Evolutionary conservation across 2,888 invertebrate species (phyloP), one percentile per base, ranked within the genome.

Genomic region (Agrochola circellaris): DNA sequence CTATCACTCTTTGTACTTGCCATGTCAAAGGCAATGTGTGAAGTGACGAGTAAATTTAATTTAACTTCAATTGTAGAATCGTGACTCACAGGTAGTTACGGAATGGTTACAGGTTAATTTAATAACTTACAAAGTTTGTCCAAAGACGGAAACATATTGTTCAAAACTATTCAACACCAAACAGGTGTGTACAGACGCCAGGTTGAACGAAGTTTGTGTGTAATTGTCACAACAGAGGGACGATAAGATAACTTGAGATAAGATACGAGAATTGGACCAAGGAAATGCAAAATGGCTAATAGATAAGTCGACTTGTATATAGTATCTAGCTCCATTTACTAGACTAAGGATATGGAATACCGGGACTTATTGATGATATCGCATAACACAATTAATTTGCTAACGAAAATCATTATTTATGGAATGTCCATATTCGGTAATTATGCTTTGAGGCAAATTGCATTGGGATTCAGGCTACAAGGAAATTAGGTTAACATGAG

Each of bases 211-310:
- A 73, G 67, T 81, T 72, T 72, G 72, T 67, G 73, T 75, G 73
- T 77, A 73, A 80, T 80, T 80, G 73, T 65, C 68, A 79, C 75
- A 81, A 83, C 76, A 83, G 61, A 75, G 67, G 9, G 13, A 51
- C 45, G 89, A 87, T 88, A 75, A 84, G 86, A 89, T 89, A 87
- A 86, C 81, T 75, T 74, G 67, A 79, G 95, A 95, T 95, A 91
- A 95, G 95, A 95, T 94, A 94, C 68, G 73, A 79, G 81, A 96
- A 93, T 87, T 95, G 88, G 95, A 90, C 88, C 95, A 94, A 94
- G 93, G 92, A 92, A 93, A 91, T 92, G 88, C 89, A 90, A 89
- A 91, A 90, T 82, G 78, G 81, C 26, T 69, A 54, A 54, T 54
- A 68, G 75, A 77, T 75, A 69, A 56, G 38, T 26, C 23, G 11